These are phyloP conservation scores for Eulithis prunata DNA, from an alignment of 2,888 invertebrate genomes.

Conservation along the genomic window DNA sequence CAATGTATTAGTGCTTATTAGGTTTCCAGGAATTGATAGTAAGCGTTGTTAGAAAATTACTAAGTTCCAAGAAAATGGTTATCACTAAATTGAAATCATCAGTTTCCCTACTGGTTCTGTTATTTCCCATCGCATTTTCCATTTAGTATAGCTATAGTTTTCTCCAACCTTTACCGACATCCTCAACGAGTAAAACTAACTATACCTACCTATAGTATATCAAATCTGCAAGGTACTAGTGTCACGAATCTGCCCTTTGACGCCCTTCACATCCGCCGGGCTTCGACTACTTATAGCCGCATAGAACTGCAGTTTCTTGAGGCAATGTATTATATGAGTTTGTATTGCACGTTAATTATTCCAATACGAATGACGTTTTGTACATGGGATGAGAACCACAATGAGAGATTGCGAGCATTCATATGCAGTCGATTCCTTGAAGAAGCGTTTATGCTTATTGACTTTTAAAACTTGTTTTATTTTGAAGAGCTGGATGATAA, in stretches of 20 bases:
- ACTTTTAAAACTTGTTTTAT: slow-evolving; percentile 20
- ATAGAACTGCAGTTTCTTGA: neutral
- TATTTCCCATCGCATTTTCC: neutral
- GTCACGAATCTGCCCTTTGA: slow-evolving; percentile 42
- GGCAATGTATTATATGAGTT: no score
- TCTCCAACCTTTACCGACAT: slow-evolving; percentile 17
- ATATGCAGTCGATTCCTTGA: neutral
- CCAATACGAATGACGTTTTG: neutral
- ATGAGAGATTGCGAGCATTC: neutral
- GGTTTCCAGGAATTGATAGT: no score
- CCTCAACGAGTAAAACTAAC: slow-evolving; percentile 13
- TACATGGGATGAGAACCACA: neutral
- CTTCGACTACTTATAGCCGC: neutral
- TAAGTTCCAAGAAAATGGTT: no score
- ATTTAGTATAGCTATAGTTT: neutral
- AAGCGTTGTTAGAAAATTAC: no score
- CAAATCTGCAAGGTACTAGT: slow-evolving; percentile 16
- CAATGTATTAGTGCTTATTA: no score
- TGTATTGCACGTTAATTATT: no score
- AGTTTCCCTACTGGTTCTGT: neutral
- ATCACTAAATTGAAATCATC: neutral
- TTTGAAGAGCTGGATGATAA: slow-evolving; percentile 10
- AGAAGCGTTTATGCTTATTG: slow-evolving; percentile 16
- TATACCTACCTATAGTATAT: slow-evolving; percentile 7
- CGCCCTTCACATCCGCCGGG: slow-evolving; percentile 30